Evolutionary conservation across 2,888 invertebrate species (phyloP), one percentile per base, ranked within the genome.

Genomic region (Limnephilus rhombicus): DNA sequence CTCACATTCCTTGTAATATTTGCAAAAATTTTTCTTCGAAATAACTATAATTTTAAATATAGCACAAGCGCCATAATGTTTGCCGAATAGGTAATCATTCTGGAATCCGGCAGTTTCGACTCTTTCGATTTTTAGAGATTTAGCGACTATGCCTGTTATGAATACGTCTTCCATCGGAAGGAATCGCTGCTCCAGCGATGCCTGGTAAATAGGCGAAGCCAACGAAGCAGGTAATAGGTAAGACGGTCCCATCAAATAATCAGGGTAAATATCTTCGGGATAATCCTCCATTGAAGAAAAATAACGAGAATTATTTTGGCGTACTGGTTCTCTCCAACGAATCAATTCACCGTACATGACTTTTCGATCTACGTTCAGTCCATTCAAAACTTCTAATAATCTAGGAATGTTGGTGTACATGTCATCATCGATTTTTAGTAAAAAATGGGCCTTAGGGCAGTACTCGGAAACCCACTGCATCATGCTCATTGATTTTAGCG

Each of bases 21-120:
- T 12, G 11, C 3, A 3, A 24, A 45, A 80, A 1, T 89, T 24
- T 0, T 9, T 2, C n/a, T 34, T 41, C 11, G 68, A 80, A 7
- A 89, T 89, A 34, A 37, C 37, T 13, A 89, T 89, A n/a, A 80
- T 24, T 18, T 34, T 18, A 34, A 34, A 34, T 13, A 80, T 29
- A 3, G 34, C n/a, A 41, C 88, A 89, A 18, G n/a, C 5, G 5
- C 80, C 37, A 9, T 37, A 7, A 24, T 15, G n/a, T 1, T n/a
- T n/a, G 11, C 12, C 7, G 1, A 80, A 24, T 9, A 0, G 24
- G 7, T 68, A 24, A 24, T 68, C 68, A n/a, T 89, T 97, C 11
- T 95, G 94, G 49, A 86, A 95, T 94, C 82, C 53, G 3, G 15
- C 11, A 45, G 41, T 24, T 18, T 15, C 11, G 13, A 49, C 29